Evolutionary conservation across 1,140 invertebrate genomes (phyloP).

Genomic region (Zophobas morio): DNA sequence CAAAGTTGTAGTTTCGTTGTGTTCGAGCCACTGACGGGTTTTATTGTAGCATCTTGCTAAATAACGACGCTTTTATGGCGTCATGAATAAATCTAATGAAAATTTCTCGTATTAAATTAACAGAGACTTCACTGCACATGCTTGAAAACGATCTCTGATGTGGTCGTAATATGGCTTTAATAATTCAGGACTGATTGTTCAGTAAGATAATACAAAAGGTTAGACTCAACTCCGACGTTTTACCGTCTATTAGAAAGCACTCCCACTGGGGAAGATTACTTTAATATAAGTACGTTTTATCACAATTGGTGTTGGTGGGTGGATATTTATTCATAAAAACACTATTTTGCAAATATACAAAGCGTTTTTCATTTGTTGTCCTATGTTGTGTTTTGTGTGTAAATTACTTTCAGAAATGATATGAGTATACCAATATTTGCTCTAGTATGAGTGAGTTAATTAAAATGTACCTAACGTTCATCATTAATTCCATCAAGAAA

Average conservation of each 20-base stretch:
- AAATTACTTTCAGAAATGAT: too few relatives aligned
- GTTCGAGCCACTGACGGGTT: neutral
- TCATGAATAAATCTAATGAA: neutral
- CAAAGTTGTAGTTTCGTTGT: neutral
- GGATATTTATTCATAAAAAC: too few relatives aligned
- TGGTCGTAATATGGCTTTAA: conserved; percentile 11
- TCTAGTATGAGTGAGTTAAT: too few relatives aligned
- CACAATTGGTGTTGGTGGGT: too few relatives aligned
- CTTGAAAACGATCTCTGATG: conserved; percentile 1
- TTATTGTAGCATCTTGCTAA: neutral
- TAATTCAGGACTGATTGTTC: conserved; percentile 19
- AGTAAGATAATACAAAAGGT: conserved; percentile 27
- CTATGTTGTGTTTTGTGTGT: too few relatives aligned
- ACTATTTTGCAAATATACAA: neutral
- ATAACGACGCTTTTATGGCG: neutral
- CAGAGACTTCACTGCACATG: neutral
- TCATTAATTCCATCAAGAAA: too few relatives aligned
- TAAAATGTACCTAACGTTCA: too few relatives aligned
- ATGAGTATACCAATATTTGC: too few relatives aligned
- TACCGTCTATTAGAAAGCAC: conserved; percentile 39
- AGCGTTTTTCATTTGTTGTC: neutral
- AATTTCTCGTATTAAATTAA: neutral
- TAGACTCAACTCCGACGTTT: conserved; percentile 10
- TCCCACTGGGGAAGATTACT: conserved; percentile 14
- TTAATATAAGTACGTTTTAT: conserved; percentile 5